These are phyloP conservation scores for Cotesia typhae DNA, from an alignment of 1,140 invertebrate genomes.

Conservation along the genomic window DNA sequence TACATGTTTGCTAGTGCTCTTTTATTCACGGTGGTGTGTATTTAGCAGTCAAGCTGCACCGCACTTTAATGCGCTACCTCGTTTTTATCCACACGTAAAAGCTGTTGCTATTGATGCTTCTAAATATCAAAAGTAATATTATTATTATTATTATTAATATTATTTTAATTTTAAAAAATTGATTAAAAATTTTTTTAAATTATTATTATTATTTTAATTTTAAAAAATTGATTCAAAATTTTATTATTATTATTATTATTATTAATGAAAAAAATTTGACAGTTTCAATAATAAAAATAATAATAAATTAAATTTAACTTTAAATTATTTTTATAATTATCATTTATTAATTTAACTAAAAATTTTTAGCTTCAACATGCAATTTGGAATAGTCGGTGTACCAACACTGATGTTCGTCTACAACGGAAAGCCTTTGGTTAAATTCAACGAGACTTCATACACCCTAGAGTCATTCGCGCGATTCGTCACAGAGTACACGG, in stretches of 20 bases:
- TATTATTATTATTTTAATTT: too few relatives aligned
- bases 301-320: too few relatives aligned
- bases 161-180: too few relatives aligned
- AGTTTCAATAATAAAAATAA: too few relatives aligned
- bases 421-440: conserved; percentile 86
- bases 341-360: conserved; percentile 28
- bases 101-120: conserved; percentile 91
- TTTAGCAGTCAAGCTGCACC: conserved; percentile 90
- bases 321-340: not conserved
- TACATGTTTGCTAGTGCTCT: conserved; percentile 85
- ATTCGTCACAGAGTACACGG: conserved; percentile 85
- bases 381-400: conserved; percentile 93
- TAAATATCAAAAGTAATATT: conserved; percentile 75
- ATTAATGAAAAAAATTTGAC: too few relatives aligned
- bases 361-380: conserved; percentile 79
- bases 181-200: too few relatives aligned
- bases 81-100: conserved; percentile 85
- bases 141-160: too few relatives aligned
- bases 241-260: too few relatives aligned
- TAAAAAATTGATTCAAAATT: too few relatives aligned
- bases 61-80: conserved; percentile 87
- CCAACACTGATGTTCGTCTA: conserved; percentile 93
- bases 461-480: conserved; percentile 81
- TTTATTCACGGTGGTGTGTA: conserved; percentile 89
- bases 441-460: conserved; percentile 87